Percentiles rank a stretch among this genome's conserved stretches.
Conservation (phyloP, 2,888 invertebrate genomes). For the Coelinius sp. region DNA sequence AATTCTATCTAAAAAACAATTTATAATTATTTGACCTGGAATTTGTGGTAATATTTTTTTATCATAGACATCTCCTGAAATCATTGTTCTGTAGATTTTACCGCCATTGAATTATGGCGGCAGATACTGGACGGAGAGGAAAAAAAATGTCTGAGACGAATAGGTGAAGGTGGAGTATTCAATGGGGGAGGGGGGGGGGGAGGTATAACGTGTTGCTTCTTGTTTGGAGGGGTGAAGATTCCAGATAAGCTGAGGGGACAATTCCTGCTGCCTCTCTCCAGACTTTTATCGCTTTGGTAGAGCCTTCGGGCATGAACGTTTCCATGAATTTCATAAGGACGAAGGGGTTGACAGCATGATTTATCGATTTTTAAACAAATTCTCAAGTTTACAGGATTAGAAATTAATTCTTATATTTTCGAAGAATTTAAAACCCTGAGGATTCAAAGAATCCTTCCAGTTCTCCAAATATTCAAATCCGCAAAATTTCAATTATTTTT, state of each 20-base stretch:
- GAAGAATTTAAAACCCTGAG: too few relatives aligned
- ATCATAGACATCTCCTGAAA: slow-evolving; percentile 58
- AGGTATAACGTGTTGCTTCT: background rate
- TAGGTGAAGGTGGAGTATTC: slow-evolving; percentile 8
- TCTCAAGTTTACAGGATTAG: background rate
- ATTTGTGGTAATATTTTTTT: slow-evolving; percentile 63
- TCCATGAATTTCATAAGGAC: background rate
- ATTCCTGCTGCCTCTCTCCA: background rate
- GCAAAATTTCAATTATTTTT: too few relatives aligned
- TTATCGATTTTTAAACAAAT: background rate
- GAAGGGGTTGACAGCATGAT: background rate
- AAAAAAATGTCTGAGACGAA: slow-evolving; percentile 13
- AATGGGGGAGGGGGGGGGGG: background rate
- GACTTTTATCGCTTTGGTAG: background rate
- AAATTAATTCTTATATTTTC: background rate
- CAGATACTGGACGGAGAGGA: slow-evolving; percentile 57
- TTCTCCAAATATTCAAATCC: too few relatives aligned
- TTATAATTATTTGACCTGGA: background rate
- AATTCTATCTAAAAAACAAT: slow-evolving; percentile 7
- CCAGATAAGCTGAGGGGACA: slow-evolving; percentile 4
- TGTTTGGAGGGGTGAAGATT: slow-evolving; percentile 10
- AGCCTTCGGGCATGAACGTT: background rate
- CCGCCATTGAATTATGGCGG: slow-evolving; percentile 61
- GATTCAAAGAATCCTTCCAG: too few relatives aligned
- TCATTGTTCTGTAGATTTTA: slow-evolving; percentile 66